Conservation (phyloP, 2,888 invertebrate genomes). For the Kryphioiulus occultus region DNA sequence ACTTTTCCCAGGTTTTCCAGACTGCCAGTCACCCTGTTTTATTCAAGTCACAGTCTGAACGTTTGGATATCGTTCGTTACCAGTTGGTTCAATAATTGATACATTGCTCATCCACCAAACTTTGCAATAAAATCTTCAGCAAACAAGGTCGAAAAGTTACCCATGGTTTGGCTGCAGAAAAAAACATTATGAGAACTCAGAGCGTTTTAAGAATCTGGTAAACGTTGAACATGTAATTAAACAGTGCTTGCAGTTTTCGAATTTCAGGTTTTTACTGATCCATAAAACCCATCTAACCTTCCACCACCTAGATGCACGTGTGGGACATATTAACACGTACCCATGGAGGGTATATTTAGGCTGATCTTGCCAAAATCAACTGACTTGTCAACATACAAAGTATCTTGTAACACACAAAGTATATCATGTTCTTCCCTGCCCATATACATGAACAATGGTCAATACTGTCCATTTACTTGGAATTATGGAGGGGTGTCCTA, state of each 20-base stretch:
- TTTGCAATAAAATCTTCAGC: neutral
- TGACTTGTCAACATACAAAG: no score
- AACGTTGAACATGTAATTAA: neutral
- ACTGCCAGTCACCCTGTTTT: neutral
- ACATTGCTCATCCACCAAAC: neutral
- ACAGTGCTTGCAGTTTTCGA: neutral
- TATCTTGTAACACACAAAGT: no score
- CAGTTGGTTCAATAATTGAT: neutral
- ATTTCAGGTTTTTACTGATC: neutral
- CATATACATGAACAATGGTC: no score
- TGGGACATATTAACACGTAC: neutral
- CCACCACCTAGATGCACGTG: neutral
- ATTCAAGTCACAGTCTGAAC: neutral
- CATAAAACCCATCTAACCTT: neutral
- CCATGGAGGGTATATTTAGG: no score
- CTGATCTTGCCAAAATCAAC: no score
- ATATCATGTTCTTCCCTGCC: no score
- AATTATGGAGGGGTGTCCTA: neutral
- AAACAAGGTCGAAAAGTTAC: neutral
- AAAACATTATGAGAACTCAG: neutral
- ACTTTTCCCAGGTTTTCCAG: no score
- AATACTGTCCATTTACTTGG: no score
- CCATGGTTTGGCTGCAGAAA: neutral
- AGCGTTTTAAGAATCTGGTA: neutral
- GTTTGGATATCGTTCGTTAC: neutral